Base-by-base conservation (phyloP, 2,113 vertebrate genomes). In the Stomatorhinus ivindoensis region DNA sequence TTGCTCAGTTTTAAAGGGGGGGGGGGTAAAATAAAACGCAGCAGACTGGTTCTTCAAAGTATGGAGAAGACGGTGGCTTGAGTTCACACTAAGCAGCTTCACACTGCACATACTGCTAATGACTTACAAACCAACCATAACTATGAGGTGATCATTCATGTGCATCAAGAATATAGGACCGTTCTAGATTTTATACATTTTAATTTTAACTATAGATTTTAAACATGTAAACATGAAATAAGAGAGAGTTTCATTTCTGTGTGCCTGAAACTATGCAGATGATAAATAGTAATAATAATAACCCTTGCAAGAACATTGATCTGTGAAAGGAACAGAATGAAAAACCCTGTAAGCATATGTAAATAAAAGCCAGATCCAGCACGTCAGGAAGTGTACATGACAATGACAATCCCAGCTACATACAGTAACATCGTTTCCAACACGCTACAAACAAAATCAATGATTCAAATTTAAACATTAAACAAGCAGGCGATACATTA, bases 1-100 rank as follows among this genome's bases (percentile, higher is more conserved):
- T 98, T 99, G 97, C 97, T 99, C 98, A 98, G 97, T 97, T 99
- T 98, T 98, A 97, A 98, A 95, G 96, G 97, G 96, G 95, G 96
- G 93, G 92, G 91, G 48, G 51, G 51, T 53, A 21, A 96, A 94
- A 92, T 91, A 94, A 91, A 88, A 91, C 91, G 89, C 83, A 92
- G 94, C 93, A 91, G 90, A 86, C 88, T 55, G 21, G 9, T 50
- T 50, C 91, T 92, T 84, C 90, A 93, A 92, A 91, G 90, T 91
- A 95, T 94, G 93, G 95, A 95, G 96, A 95, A 95, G 96, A 97
- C 96, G 95, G 95, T 95, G 95, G 95, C 95, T 94, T 95, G 95
- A 95, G 96, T 96, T 94, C 94, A 94, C 95, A 94, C 95, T 93
- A 96, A 96, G 95, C 97, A 95, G 90, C 96, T 97, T 97, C 96